A percentile compares a stretch with the other conserved stretches of the same genome.
Evolutionary conservation across 2,888 invertebrate species (phyloP).

Genomic region (Ferrisia virgata): DNA sequence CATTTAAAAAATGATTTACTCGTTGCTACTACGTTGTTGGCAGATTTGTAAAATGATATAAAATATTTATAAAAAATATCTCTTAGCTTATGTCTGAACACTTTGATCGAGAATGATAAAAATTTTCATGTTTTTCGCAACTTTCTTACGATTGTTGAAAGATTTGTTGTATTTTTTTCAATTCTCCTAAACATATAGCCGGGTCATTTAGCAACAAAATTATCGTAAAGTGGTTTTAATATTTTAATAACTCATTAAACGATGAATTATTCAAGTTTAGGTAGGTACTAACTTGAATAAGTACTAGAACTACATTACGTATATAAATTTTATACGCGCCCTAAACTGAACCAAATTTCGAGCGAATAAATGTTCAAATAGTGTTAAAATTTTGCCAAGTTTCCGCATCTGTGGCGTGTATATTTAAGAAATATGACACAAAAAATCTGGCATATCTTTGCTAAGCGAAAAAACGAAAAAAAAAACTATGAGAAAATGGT

Average conservation of each 20-base stretch:
- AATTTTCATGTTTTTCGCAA: background rate
- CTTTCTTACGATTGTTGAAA: background rate
- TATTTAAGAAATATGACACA: background rate
- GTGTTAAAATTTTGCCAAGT: background rate
- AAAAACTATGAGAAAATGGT: background rate
- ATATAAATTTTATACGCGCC: background rate
- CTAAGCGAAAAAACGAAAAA: background rate
- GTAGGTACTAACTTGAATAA: background rate
- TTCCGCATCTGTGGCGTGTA: background rate
- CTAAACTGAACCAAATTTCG: background rate
- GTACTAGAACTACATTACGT: background rate
- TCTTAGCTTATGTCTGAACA: background rate
- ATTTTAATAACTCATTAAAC: background rate
- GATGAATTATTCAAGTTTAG: too few species aligned
- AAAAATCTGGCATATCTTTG: background rate
- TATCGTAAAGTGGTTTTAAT: too few species aligned
- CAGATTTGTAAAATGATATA: background rate
- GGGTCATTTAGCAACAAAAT: too few species aligned
- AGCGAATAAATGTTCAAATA: background rate
- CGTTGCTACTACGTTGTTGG: background rate
- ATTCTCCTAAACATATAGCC: too few species aligned
- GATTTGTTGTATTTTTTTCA: background rate
- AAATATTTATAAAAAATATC: too few species aligned
- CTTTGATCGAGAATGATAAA: background rate
- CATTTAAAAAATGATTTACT: background rate